Conservation (phyloP, 2,113 vertebrate species). For the Dolichallabes microphthalmus region DNA sequence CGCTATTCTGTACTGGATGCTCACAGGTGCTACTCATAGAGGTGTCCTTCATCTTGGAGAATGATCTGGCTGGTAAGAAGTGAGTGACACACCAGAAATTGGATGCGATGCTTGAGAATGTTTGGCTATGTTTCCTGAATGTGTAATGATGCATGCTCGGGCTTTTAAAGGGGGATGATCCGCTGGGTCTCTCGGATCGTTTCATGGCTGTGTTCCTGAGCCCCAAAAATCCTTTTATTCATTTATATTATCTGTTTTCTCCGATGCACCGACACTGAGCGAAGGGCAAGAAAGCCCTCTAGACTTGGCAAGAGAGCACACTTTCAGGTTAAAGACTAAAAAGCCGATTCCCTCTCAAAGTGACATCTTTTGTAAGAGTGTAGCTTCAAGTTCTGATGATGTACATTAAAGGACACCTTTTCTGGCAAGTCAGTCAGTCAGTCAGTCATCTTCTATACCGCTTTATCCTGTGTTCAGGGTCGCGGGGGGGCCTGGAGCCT, state of each 20-base stretch:
- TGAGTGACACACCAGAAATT: slow-evolving; percentile 26
- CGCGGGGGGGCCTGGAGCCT: too few relatives aligned
- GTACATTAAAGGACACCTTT: not conserved
- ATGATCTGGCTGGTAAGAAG: not conserved
- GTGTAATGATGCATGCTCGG: slow-evolving; percentile 6
- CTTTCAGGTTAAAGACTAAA: not conserved
- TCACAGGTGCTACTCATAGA: not conserved
- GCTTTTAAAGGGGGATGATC: not conserved
- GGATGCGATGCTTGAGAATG: not conserved
- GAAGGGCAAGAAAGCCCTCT: not conserved
- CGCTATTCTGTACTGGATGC: too few relatives aligned
- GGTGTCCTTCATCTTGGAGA: slow-evolving; percentile 12
- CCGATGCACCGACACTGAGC: not conserved
- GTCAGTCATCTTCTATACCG: too few relatives aligned
- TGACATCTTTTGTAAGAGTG: not conserved
- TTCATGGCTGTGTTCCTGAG: not conserved
- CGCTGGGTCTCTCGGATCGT: not conserved
- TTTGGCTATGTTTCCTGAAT: slow-evolving; percentile 4
- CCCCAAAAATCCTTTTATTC: not conserved
- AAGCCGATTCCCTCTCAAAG: not conserved
- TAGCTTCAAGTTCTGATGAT: not conserved
- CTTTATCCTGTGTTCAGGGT: too few relatives aligned
- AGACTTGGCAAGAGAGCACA: too few relatives aligned
- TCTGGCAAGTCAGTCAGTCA: too few relatives aligned
- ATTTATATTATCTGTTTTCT: not conserved